phyloP scores from a whole-genome alignment of 1,140 invertebrate species.

The Helicoverpa zea region DNA sequence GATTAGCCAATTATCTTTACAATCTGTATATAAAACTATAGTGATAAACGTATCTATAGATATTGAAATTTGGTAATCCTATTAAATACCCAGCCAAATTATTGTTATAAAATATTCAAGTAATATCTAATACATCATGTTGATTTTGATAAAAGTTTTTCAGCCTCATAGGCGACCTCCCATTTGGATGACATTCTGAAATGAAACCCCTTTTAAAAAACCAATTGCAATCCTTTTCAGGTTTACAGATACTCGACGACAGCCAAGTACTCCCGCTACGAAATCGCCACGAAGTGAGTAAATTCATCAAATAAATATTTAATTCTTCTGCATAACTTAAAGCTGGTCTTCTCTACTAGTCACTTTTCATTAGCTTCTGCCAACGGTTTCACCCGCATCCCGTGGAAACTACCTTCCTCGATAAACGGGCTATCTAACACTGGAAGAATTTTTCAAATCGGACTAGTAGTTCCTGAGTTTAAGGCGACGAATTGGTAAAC shows the following conservation, averaged over 20 bases:
- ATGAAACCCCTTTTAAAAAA: background rate
- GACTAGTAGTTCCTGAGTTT: no score
- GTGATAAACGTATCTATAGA: slow-evolving; percentile 21
- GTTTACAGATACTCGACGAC: slow-evolving; percentile 89
- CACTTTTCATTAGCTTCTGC: no score
- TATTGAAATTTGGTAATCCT: slow-evolving; percentile 30
- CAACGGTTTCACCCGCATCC: no score
- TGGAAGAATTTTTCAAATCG: no score
- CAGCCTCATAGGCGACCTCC: no score
- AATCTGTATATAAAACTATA: background rate
- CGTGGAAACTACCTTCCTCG: no score
- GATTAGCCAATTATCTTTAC: slow-evolving; percentile 34
- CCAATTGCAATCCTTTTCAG: slow-evolving; percentile 75
- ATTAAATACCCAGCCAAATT: background rate
- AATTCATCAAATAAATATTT: background rate
- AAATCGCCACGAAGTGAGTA: slow-evolving; percentile 85
- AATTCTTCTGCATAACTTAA: background rate
- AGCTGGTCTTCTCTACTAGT: background rate
- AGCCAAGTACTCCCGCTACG: slow-evolving; percentile 87
- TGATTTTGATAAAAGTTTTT: no score
- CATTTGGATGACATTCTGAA: no score
- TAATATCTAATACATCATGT: background rate
- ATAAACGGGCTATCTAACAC: no score
- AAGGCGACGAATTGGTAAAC: no score
- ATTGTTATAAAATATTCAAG: background rate